Base-by-base conservation (phyloP, 2,888 invertebrate genomes). In the Tipula unca region DNA sequence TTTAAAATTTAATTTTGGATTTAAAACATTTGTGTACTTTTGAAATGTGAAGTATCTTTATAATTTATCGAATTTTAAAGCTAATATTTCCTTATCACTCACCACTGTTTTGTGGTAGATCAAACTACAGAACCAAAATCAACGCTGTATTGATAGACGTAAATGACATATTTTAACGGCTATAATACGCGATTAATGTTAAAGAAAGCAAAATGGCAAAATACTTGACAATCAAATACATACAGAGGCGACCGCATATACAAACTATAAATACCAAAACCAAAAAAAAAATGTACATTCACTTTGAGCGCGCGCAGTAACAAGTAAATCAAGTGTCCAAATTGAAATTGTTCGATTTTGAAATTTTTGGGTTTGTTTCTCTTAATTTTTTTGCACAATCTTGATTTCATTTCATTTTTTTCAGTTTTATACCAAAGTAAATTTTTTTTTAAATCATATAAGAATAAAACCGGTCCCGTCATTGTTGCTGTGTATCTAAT, bases 261-360 rank as follows among this genome's bases (percentile, higher is more conserved):
- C 8, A 25, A 25, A 10, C 69, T 69, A 10, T 25, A 69, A 20
- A 25, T 8, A 25, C 17, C n/a, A 48, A 17, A 17, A 48, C n/a
- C 48, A 48, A 17, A n/a, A 20, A 69, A 25, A 20, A 69, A 20
- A 25, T 69, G 1, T 69, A 69, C 69, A 69, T 69, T 69, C 69
- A 69, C 69, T 69, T 69, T 25, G 69, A 69, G 69, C 54, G 25
- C 54, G 69, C 54, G 25, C 54, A 25, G 25, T 25, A 69, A 69
- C 69, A 69, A 69, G 69, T 69, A 69, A 69, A 69, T 69, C 69
- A 69, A 69, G 69, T 69, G 69, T 69, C 69, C 69, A 69, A 69
- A 69, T 69, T 69, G 10, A 69, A 69, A 25, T 69, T 69, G 69
- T 69, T 69, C 69, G 25, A 69, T 69, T 69, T 69, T 69, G 25